phyloP scores from a whole-genome alignment of 30 jellyfish, hydroid and myxozoan genomes.

The Cassiopea andromeda region DNA sequence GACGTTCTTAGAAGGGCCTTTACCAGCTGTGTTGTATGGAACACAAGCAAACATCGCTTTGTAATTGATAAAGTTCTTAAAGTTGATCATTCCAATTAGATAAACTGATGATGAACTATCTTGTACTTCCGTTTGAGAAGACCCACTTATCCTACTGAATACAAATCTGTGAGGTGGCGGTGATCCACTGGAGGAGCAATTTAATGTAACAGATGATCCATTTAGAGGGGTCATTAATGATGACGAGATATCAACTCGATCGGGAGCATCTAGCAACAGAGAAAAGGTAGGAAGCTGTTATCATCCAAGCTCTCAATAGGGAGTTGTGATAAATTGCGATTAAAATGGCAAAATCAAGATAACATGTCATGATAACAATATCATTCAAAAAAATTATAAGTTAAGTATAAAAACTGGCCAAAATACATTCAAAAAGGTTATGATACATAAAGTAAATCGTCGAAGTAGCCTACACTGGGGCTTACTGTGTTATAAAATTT shows the following conservation, averaged over 20 bases:
- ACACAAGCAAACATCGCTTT: conserved; percentile 3
- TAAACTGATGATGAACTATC: background rate
- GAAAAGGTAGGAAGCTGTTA: too few species aligned
- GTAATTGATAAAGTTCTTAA: background rate
- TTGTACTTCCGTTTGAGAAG: background rate
- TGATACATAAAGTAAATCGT: too few species aligned
- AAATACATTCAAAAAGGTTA: too few species aligned
- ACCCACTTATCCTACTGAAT: background rate
- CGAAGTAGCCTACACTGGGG: too few species aligned
- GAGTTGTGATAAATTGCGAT: too few species aligned
- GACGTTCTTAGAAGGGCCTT: background rate
- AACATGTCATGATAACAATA: too few species aligned
- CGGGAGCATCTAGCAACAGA: background rate
- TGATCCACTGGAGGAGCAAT: background rate
- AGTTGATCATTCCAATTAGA: background rate
- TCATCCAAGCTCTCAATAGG: too few species aligned
- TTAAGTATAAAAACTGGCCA: too few species aligned
- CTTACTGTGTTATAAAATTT: too few species aligned
- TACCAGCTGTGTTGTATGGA: conserved; percentile 10
- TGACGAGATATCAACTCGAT: background rate
- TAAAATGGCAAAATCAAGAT: too few species aligned
- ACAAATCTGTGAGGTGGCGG: background rate
- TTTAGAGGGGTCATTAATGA: background rate
- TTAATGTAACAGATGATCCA: background rate
- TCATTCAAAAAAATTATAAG: too few species aligned